Percentiles rank a stretch among this genome's conserved stretches.
These are phyloP conservation scores for Villa cingulata DNA, from an alignment of 2,888 invertebrate species.

Conservation along the genomic window DNA sequence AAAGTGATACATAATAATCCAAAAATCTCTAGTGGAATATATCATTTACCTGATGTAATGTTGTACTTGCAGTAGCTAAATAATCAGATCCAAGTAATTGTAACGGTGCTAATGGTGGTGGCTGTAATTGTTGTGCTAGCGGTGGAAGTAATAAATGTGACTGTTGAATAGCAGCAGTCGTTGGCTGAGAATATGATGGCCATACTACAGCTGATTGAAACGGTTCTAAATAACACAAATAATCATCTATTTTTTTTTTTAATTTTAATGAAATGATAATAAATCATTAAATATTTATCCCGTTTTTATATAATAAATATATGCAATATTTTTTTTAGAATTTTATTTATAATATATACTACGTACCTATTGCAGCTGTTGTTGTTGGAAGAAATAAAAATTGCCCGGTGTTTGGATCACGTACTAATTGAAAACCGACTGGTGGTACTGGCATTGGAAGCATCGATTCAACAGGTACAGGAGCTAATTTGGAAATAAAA, in stretches of 20 bases:
- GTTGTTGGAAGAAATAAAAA: slow-evolving; percentile 65
- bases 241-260: background rate
- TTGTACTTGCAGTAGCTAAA: slow-evolving; percentile 45
- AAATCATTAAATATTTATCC: background rate
- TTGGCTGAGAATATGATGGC: slow-evolving; percentile 49
- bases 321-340: too few species aligned
- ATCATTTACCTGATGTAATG: slow-evolving; percentile 37
- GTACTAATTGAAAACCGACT: slow-evolving; percentile 71
- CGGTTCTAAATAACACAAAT: slow-evolving; percentile 38
- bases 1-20: too few species aligned
- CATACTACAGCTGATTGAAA: slow-evolving; percentile 61
- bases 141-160: slow-evolving; percentile 16
- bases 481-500: slow-evolving; percentile 41
- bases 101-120: slow-evolving; percentile 47
- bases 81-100: slow-evolving; percentile 49
- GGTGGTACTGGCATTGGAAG: slow-evolving; percentile 58
- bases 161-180: slow-evolving; percentile 27
- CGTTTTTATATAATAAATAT: too few species aligned
- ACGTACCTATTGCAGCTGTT: slow-evolving; percentile 43
- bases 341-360: too few species aligned
- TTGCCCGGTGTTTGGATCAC: slow-evolving; percentile 75
- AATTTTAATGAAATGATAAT: background rate
- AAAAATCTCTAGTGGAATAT: too few species aligned
- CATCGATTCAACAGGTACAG: slow-evolving; percentile 60
- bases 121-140: slow-evolving; percentile 26